A percentile compares a stretch with the other conserved stretches of the same genome.
These are phyloP conservation scores for Drosophila pectinifera DNA, from an alignment of 1,140 invertebrate species.

Conservation along the genomic window DNA sequence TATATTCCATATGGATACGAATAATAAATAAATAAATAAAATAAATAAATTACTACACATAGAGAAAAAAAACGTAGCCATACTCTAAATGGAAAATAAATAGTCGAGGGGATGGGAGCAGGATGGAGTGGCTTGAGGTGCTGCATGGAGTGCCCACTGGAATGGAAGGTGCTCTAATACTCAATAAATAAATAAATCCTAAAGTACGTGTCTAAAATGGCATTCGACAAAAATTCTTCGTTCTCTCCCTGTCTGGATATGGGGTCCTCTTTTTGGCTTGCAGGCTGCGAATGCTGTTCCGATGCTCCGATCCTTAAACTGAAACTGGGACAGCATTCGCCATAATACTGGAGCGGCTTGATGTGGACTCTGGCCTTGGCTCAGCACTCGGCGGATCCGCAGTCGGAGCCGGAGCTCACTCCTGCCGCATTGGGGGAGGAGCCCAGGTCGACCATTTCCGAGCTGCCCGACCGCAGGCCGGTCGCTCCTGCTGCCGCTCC, in stretches of 20 bases:
- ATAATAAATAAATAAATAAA: conserved; percentile 56
- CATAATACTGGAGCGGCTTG: conserved; percentile 18
- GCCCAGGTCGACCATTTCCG: conserved; percentile 34
- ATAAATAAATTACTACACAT: conserved; percentile 62
- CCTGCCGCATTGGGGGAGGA: conserved; percentile 4
- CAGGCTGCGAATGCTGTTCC: conserved; percentile 4
- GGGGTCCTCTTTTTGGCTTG: conserved; percentile 24
- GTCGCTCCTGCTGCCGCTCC: conserved; percentile 4
- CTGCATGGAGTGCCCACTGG: conserved; percentile 2
- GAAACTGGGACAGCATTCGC: not conserved
- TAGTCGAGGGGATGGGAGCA: conserved; percentile 3
- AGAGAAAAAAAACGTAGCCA: conserved; percentile 16
- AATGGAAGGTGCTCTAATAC: conserved; percentile 39
- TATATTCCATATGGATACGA: conserved; percentile 8
- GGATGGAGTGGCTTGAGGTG: not conserved
- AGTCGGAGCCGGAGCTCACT: conserved; percentile 9
- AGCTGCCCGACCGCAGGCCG: conserved; percentile 22
- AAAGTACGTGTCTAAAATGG: conserved; percentile 69
- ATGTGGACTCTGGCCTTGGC: not conserved
- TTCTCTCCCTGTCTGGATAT: conserved; percentile 11
- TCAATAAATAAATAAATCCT: conserved; percentile 60
- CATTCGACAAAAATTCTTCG: conserved; percentile 74
- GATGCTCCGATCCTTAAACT: not conserved
- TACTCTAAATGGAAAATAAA: conserved; percentile 44
- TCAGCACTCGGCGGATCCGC: conserved; percentile 34